phyloP scores from a whole-genome alignment of 2,888 invertebrate genomes.

The Rosalia funebris region DNA sequence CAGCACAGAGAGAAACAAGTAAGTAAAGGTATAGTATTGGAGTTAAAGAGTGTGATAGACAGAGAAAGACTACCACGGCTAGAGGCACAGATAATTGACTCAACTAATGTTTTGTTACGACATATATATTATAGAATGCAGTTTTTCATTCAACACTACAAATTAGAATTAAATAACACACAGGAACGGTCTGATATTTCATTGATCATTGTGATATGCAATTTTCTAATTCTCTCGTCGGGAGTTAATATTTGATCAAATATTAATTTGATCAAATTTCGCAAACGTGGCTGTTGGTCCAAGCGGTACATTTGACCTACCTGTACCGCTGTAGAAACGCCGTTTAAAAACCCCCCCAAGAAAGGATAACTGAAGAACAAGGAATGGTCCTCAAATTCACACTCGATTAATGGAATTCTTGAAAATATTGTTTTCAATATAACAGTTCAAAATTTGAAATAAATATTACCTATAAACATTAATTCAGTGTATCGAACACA shows the following conservation, averaged over 20 bases:
- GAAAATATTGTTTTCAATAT: no score
- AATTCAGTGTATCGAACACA: no score
- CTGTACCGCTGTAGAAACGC: no score
- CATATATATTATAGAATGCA: constrained; percentile 62
- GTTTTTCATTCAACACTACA: constrained; percentile 58
- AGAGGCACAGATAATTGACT: constrained; percentile 74
- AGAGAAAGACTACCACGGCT: constrained; percentile 64
- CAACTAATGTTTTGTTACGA: constrained; percentile 68
- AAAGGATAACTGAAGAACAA: no score
- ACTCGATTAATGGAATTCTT: no score
- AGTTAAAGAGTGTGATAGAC: constrained; percentile 58
- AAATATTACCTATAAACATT: no score
- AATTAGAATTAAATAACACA: constrained; percentile 58
- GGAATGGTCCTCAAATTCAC: no score
- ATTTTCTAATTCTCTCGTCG: background rate
- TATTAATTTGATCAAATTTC: background rate
- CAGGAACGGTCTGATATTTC: constrained; percentile 56
- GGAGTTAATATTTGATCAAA: no score
- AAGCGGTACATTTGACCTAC: no score
- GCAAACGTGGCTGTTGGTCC: no score
- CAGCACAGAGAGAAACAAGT: constrained; percentile 59
- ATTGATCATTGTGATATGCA: constrained; percentile 45
- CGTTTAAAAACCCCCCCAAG: no score
- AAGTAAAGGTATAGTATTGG: constrained; percentile 47
- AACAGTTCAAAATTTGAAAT: no score